Evolutionary conservation across 2,113 vertebrate species (phyloP).

Genomic region (Rhombomys opimus): DNA sequence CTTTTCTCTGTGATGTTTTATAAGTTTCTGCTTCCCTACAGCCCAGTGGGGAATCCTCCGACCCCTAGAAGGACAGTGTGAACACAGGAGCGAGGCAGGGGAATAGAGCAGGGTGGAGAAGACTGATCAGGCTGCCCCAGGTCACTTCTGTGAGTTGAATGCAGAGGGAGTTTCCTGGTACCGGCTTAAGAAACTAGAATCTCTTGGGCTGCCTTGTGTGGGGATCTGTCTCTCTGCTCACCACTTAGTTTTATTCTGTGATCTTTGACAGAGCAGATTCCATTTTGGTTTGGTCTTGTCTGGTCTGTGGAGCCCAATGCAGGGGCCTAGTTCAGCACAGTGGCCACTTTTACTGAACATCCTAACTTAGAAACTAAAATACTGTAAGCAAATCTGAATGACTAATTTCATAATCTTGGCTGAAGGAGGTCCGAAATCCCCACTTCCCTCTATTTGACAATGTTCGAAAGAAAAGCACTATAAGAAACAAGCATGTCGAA

Average conservation of each 20-base stretch:
- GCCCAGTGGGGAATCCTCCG: too few relatives aligned
- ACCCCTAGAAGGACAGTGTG: not conserved
- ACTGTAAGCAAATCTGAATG: not conserved
- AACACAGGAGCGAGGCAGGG: accelerated
- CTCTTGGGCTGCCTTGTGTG: not conserved
- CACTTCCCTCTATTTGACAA: not conserved
- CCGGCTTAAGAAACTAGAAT: not conserved
- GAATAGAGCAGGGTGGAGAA: not conserved
- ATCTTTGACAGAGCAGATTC: not conserved
- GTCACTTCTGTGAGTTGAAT: not conserved
- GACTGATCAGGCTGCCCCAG: not conserved
- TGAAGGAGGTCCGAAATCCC: not conserved
- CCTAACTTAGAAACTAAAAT: constrained; percentile 22
- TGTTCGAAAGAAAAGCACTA: not conserved
- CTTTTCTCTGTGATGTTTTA: not conserved
- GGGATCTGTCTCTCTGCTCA: not conserved
- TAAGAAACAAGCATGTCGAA: not conserved
- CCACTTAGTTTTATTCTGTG: not conserved
- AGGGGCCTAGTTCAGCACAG: not conserved
- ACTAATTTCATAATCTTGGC: not conserved
- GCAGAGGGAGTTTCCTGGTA: too few relatives aligned
- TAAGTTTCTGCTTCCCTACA: not conserved
- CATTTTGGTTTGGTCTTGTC: not conserved
- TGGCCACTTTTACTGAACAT: not conserved
- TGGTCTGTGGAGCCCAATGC: not conserved